Conservation (phyloP, 1,140 invertebrate genomes). For the Zaprionus lachaisei region DNA sequence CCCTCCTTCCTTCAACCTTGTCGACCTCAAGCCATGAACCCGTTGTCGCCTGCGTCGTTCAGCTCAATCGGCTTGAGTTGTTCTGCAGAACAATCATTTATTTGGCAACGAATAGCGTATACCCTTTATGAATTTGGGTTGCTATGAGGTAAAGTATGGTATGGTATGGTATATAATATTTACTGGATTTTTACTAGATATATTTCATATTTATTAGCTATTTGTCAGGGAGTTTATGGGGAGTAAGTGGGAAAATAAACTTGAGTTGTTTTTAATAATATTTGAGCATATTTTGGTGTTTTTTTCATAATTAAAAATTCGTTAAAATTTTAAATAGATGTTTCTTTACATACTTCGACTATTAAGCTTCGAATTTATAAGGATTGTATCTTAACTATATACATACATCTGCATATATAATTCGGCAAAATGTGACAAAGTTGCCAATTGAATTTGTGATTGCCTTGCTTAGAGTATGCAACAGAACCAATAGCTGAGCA, state of each 20-base stretch:
- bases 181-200: not conserved
- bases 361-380: too few species aligned
- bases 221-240: too few species aligned
- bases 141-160: not conserved
- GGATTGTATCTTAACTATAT: too few species aligned
- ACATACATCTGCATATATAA: not conserved
- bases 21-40: constrained; percentile 5
- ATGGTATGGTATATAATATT: not conserved
- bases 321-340: too few species aligned
- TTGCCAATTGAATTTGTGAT: not conserved
- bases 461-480: not conserved
- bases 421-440: not conserved
- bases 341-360: too few species aligned
- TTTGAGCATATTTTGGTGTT: too few species aligned
- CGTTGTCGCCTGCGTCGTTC: not conserved
- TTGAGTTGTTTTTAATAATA: too few species aligned
- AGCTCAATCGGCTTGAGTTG: not conserved
- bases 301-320: too few species aligned
- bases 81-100: not conserved
- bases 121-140: not conserved
- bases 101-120: not conserved
- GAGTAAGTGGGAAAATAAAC: too few species aligned
- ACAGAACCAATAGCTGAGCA: not conserved
- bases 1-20: not conserved
- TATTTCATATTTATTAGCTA: too few species aligned